Evolutionary conservation across 2,888 invertebrate genomes (phyloP), one percentile per base, ranked within the genome.

Genomic region (Lepidochitona cinerea): DNA sequence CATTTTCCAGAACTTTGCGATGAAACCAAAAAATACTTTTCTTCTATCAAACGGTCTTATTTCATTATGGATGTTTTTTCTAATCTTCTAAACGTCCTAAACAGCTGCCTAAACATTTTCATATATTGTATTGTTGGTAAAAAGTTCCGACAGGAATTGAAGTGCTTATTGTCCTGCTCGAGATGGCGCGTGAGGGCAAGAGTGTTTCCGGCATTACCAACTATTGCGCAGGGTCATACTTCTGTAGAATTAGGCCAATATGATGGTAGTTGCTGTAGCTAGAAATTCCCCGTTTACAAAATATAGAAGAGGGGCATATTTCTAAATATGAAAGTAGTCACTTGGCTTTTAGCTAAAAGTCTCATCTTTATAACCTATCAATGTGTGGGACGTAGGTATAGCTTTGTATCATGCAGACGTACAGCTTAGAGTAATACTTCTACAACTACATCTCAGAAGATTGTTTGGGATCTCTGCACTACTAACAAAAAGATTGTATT

Each of bases 81-180:
- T 0, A 78, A 81, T 35, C 67, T 80, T 5, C 74, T 83, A 9
- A 82, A 81, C 59, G 77, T 83, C n/a, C 78, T 83, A 3, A 82
- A 82, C 73, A 83, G 82, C 64, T 80, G 80, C 64, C 70, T 81
- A 36, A 82, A 83, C 74, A 77, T 82, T 37, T 41, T 80, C 41
- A 75, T 83, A n/a, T 83, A 83, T 69, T 82, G 82, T 54, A 35
- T 83, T 32, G 78, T 81, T 0, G 83, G 83, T 5, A 70, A 81
- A 12, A 76, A 79, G 66, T 83, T 83, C 68, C 67, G 83, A 23
- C 41, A 75, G 23, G 80, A 83, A 64, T 66, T 82, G 37, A 77
- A 77, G 29, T 68, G 70, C n/a, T 41, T 83, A 29, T 18, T 72
- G 14, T 79, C 78, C 65, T 59, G 59, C 29, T 32, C 23, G 23